phyloP scores from a whole-genome alignment of 1,140 invertebrate genomes.

The Amyelois transitella region DNA sequence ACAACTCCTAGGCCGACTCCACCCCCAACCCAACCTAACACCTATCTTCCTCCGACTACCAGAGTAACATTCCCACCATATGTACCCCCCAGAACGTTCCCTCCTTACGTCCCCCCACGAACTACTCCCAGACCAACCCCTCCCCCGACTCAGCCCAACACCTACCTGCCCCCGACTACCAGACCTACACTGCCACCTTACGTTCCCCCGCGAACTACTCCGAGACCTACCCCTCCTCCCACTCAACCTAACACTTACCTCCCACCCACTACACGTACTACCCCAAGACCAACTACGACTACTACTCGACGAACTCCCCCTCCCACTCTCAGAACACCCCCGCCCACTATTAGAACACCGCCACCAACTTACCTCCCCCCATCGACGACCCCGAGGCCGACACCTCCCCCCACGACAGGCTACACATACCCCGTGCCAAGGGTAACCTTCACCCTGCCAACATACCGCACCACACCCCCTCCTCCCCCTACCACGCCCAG shows the following conservation, averaged over 20 bases:
- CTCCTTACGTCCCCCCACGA: conserved; percentile 15
- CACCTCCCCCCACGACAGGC: conserved; percentile 35
- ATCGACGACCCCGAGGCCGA: neutral
- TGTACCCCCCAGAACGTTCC: conserved; percentile 4
- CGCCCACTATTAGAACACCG: conserved; percentile 4
- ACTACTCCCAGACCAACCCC: conserved; percentile 11
- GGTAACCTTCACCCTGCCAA: conserved; percentile 45
- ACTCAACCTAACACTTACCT: neutral
- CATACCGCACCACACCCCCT: conserved; percentile 5
- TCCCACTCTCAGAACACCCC: conserved; percentile 10
- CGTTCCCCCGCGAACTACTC: neutral
- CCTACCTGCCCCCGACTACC: conserved; percentile 2
- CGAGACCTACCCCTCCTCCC: conserved; percentile 13
- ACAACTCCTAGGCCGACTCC: conserved; percentile 13
- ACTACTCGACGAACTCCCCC: neutral
- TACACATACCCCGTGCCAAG: conserved; percentile 68
- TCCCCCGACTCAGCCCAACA: conserved; percentile 10
- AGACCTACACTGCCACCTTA: neutral
- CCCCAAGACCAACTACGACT: neutral
- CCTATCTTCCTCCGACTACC: neutral
- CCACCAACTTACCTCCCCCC: conserved; percentile 15
- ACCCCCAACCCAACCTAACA: conserved; percentile 2
- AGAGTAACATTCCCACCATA: conserved; percentile 6
- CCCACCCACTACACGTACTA: conserved; percentile 10
- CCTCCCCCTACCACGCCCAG: neutral